phyloP scores from a whole-genome alignment of 2,888 invertebrate species.

The Syrphus vitripennis region DNA sequence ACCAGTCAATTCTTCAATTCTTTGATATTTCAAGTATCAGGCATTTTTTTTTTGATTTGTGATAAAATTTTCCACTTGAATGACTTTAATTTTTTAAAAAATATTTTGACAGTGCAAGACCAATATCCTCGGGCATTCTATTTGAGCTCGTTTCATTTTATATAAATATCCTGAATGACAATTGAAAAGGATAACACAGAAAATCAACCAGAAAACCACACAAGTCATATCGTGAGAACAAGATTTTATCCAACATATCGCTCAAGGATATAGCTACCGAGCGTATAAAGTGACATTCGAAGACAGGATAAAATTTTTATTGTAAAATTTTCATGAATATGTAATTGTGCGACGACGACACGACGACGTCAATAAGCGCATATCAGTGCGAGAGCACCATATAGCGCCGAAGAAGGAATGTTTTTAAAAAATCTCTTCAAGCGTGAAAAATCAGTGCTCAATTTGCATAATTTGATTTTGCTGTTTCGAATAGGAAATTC shows the following conservation, averaged over 20 bases:
- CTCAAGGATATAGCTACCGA: background rate
- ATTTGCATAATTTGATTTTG: constrained; percentile 73
- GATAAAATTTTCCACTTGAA: constrained; percentile 22
- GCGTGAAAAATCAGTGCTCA: constrained; percentile 73
- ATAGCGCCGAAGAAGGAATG: no score
- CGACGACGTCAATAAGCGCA: constrained; percentile 7
- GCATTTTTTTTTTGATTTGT: background rate
- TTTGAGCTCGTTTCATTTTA: background rate
- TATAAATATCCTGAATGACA: constrained; percentile 10
- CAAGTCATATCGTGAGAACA: background rate
- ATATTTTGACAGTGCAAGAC: constrained; percentile 16
- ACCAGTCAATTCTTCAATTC: no score
- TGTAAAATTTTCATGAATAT: constrained; percentile 62
- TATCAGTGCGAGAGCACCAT: constrained; percentile 38
- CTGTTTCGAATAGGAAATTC: constrained; percentile 60
- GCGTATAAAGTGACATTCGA: constrained; percentile 39
- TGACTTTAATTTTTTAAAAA: constrained; percentile 34
- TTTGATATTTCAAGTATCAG: no score
- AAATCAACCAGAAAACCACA: constrained; percentile 35
- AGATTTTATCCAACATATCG: background rate
- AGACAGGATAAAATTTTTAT: constrained; percentile 58
- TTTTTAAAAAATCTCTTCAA: constrained; percentile 65
- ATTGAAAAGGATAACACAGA: constrained; percentile 50
- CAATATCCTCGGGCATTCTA: constrained; percentile 38
- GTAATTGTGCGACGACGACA: constrained; percentile 62